Evolutionary conservation across 2,113 vertebrate genomes (phyloP), one percentile per base, ranked within the genome.

Genomic region (Dicerorhinus sumatrensis): DNA sequence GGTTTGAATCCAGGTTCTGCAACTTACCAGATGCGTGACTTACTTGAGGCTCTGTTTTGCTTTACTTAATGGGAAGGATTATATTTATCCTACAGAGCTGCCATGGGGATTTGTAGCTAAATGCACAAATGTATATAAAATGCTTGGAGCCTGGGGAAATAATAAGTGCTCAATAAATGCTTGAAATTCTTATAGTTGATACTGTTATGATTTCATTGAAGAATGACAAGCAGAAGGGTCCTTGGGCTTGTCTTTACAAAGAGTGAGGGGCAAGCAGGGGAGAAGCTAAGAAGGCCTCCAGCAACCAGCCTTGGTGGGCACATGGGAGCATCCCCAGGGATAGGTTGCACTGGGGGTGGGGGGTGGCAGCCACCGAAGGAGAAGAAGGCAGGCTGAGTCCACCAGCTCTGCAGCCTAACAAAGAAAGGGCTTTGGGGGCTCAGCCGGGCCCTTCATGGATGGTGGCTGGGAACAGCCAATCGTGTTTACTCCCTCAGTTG

Each of bases 401-500:
- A 58, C 79, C 13, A 5, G 42, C 48, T 96, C 58, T 4, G 92
- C 36, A 72, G 63, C 13, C 73, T 86, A 90, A 97, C 96, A 96
- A 97, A 98, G 97, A 79, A 58, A 65, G 17, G 67, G 73, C 85
- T 94, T 33, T 63, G 11, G 73, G 84, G 94, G 25, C 95, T 93
- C 86, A 63, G 77, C 36, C 11, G 0, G 46, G 84, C 54, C 87
- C 91, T 95, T 84, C 65, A 21, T 67, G 81, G 82, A 95, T 42
- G 42, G 91, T 48, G 96, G 76, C 96, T 92, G 86, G 97, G 94
- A 98, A 96, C 2, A 91, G 87, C 80, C 95, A 95, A 91, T 97
- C 81, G 7, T 93, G 92, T 98, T 98, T 96, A 89, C 92, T 81
- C 72, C 83, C 92, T 98, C 95, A 95, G 92, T 96, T 86, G 92